phyloP scores from a whole-genome alignment of 2,797 vertebrate genomes.

The Protosalanx chinensis region DNA sequence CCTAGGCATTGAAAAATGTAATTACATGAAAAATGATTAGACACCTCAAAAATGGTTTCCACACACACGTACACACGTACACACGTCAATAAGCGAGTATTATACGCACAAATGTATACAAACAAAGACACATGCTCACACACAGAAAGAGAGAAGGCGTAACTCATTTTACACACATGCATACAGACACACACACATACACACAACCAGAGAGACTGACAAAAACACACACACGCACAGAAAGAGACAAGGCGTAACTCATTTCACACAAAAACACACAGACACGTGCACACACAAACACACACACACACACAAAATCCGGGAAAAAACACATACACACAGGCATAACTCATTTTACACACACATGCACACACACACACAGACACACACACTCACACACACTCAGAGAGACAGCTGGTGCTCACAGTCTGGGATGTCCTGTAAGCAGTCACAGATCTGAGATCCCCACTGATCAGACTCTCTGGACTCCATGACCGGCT shows the following conservation, averaged over 20 bases:
- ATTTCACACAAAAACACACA: too few relatives aligned
- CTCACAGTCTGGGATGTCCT: conserved; percentile 44
- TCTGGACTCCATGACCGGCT: conserved; percentile 19
- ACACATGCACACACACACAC: too few relatives aligned
- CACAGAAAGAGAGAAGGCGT: too few relatives aligned
- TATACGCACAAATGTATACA: too few relatives aligned
- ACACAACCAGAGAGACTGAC: too few relatives aligned
- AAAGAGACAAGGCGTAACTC: too few relatives aligned
- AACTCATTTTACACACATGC: too few relatives aligned
- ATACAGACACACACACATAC: too few relatives aligned
- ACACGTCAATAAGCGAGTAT: too few relatives aligned
- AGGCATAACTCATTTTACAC: background rate
- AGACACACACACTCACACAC: background rate
- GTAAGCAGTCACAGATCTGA: conserved; percentile 37
- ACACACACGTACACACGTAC: background rate
- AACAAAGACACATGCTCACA: too few relatives aligned
- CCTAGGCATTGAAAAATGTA: conserved; percentile 21
- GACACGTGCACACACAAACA: too few relatives aligned
- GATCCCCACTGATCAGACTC: conserved; percentile 41
- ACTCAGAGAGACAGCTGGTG: background rate
- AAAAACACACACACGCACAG: background rate
- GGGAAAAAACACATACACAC: background rate
- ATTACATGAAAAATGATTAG: conserved; percentile 6
- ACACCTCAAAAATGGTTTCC: background rate
- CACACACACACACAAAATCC: too few relatives aligned